phyloP scores from a whole-genome alignment of 2,888 invertebrate species.

The Pandemis corylana region DNA sequence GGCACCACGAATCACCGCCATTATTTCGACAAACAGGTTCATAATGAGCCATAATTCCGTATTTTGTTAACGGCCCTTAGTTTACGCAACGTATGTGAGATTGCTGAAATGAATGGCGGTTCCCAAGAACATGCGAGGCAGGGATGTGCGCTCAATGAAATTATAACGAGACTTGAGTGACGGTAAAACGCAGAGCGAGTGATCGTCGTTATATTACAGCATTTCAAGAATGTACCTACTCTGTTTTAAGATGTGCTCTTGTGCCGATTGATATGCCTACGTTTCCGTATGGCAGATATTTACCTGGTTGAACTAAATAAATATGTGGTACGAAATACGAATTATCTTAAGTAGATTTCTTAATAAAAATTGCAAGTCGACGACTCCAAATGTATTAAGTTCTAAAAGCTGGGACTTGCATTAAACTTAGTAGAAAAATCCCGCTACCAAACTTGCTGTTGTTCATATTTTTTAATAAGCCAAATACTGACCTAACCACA shows the following conservation, averaged over 20 bases:
- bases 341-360: not conserved
- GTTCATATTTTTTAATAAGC: not conserved
- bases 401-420: not conserved
- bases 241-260: not conserved
- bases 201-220: not conserved
- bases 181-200: not conserved
- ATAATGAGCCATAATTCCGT: constrained; percentile 40
- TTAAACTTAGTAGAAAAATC: not conserved
- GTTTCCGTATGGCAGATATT: no score
- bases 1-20: constrained; percentile 31
- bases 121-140: constrained; percentile 19
- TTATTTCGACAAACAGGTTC: constrained; percentile 42
- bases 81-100: constrained; percentile 39
- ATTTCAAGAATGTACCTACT: not conserved
- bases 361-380: no score
- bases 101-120: constrained; percentile 38
- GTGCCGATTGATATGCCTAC: not conserved
- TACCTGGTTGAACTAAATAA: no score
- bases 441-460: not conserved
- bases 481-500: not conserved
- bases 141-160: constrained; percentile 17
- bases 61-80: constrained; percentile 40
- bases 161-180: not conserved
- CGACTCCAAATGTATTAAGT: not conserved
- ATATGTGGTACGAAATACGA: no score